phyloP scores from a whole-genome alignment of 2,113 vertebrate genomes.

The Clarias macrocephalus region DNA sequence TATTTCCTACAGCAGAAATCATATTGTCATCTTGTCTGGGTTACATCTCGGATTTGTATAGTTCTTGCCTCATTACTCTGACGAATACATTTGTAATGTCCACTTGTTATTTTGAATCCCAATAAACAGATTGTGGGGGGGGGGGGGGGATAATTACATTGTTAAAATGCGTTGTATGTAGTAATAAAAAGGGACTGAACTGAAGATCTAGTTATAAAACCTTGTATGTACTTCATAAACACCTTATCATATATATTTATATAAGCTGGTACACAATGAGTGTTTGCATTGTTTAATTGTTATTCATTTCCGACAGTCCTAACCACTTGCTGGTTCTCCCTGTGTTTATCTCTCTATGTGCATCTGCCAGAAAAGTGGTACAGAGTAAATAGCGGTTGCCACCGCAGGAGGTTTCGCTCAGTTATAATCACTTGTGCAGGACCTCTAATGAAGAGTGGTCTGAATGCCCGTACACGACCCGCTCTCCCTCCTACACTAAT shows the following conservation, averaged over 20 bases:
- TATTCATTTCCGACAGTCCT: neutral
- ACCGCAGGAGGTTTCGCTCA: neutral
- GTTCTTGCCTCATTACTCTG: no score
- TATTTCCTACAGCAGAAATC: neutral
- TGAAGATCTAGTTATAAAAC: neutral
- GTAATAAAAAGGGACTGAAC: neutral
- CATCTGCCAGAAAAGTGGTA: constrained; percentile 10
- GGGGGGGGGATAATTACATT: no score
- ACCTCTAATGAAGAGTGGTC: constrained; percentile 23
- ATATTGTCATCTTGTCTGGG: neutral
- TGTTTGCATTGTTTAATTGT: constrained; percentile 16
- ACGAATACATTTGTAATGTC: no score
- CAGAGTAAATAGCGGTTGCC: constrained; percentile 3
- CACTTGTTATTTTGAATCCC: no score
- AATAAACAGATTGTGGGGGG: no score
- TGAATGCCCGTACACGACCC: constrained; percentile 24
- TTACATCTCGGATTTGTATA: no score
- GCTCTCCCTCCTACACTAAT: neutral
- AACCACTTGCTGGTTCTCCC: neutral
- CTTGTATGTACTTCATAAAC: neutral
- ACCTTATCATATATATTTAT: constrained; percentile 1
- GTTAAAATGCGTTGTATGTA: no score
- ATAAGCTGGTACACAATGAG: neutral
- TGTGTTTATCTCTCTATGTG: neutral
- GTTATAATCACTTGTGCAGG: neutral